Conservation (phyloP, 2,113 vertebrate species). For the Saguinus midas region DNA sequence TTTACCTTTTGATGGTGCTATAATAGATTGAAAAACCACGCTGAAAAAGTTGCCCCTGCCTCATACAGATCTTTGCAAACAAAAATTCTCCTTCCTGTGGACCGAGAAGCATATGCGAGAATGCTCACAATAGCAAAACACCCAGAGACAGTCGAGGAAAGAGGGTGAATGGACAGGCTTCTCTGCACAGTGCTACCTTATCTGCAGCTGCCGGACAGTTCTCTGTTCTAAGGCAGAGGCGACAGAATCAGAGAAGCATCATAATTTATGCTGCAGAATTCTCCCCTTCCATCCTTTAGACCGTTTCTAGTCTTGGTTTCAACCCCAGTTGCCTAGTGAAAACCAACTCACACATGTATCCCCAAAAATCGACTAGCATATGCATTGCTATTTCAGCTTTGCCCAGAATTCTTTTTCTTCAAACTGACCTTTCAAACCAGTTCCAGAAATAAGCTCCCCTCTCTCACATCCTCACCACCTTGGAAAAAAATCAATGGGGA, state of each 20-base stretch:
- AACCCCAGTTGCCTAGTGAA: neutral
- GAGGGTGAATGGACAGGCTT: neutral
- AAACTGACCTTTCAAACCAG: neutral
- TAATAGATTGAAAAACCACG: neutral
- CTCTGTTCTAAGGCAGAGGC: neutral
- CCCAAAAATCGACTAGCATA: neutral
- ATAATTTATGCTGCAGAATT: neutral
- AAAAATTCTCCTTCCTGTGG: neutral
- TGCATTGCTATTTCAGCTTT: neutral
- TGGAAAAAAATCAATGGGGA: neutral
- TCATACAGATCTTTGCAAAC: neutral
- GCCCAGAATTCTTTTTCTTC: neutral
- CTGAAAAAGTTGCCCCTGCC: neutral
- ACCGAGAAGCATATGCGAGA: neutral
- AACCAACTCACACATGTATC: neutral
- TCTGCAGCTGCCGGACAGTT: accelerated
- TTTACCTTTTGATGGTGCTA: neutral
- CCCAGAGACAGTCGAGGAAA: neutral
- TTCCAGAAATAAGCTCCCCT: neutral
- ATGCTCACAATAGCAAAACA: neutral
- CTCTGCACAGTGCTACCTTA: neutral
- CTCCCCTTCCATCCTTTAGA: neutral
- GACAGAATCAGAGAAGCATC: no score
- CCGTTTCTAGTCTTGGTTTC: neutral
- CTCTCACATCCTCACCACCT: neutral